These are phyloP conservation scores for Leiothrix lutea DNA, from an alignment of 2,113 vertebrate genomes.

Conservation along the genomic window DNA sequence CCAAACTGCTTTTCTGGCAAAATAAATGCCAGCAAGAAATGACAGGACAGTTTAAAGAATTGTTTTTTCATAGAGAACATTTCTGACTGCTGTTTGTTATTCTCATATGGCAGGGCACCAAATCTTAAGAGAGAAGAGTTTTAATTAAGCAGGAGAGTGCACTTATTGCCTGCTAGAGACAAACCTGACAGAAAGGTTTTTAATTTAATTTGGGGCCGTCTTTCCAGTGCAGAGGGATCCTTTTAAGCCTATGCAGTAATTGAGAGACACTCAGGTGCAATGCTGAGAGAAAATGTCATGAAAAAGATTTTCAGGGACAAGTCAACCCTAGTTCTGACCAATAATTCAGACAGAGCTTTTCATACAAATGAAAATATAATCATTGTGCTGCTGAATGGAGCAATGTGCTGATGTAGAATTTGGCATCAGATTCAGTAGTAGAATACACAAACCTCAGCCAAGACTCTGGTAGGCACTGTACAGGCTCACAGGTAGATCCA, in stretches of 20 bases:
- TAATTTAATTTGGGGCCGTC: not conserved
- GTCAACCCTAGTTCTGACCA: not conserved
- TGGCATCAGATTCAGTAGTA: not conserved
- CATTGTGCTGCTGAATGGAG: not conserved
- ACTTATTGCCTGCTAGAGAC: not conserved
- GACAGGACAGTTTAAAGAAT: not conserved
- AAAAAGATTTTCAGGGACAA: not conserved
- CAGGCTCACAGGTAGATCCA: not conserved
- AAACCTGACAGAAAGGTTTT: not conserved
- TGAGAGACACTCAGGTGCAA: not conserved
- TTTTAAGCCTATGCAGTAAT: not conserved
- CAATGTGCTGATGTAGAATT: not conserved
- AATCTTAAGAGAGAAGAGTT: not conserved
- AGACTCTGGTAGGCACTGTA: not conserved
- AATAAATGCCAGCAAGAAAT: not conserved
- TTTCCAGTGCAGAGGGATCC: not conserved
- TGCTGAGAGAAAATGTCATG: not conserved
- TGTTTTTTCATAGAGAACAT: not conserved
- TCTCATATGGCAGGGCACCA: not conserved
- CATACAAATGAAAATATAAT: not conserved
- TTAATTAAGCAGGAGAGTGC: not conserved
- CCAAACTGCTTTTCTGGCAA: not conserved
- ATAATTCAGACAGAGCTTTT: not conserved
- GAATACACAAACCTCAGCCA: not conserved
- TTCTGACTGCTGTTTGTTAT: not conserved